Conservation (phyloP, 2,113 vertebrate species). For the Cepphus grylle region DNA sequence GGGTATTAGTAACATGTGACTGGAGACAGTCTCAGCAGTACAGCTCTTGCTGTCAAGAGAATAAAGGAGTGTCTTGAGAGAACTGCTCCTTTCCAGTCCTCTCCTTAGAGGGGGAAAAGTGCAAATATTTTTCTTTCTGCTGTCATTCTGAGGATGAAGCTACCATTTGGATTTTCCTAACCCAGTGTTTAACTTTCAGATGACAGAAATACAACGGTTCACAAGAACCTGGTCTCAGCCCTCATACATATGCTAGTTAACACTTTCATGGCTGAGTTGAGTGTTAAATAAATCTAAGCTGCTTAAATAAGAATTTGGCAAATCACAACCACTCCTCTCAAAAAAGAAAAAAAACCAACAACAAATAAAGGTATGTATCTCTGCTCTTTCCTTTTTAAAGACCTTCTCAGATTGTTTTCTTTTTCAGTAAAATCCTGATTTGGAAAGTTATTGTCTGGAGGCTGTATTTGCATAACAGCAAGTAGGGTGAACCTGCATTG, state of each 20-base stretch:
- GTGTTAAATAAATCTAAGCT: neutral
- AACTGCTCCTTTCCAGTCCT: neutral
- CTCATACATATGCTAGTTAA: neutral
- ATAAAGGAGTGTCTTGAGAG: constrained; percentile 8
- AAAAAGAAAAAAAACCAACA: neutral
- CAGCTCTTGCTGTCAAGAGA: neutral
- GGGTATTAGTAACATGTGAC: neutral
- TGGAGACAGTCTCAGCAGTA: neutral
- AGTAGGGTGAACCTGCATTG: neutral
- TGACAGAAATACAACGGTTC: constrained; percentile 8
- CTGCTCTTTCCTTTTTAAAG: neutral
- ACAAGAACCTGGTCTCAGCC: neutral
- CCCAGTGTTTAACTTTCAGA: constrained; percentile 34
- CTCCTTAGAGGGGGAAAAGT: neutral
- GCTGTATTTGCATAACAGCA: neutral
- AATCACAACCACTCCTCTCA: neutral
- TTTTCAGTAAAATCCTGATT: neutral
- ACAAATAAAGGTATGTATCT: neutral
- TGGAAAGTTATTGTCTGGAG: neutral
- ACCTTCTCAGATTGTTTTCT: neutral
- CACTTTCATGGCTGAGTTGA: neutral
- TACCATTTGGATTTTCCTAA: constrained; percentile 29
- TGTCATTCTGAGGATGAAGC: constrained; percentile 18
- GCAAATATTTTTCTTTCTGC: constrained; percentile 44
- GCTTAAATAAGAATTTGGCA: neutral